These are phyloP conservation scores for Falco rusticolus DNA, from an alignment of 2,797 vertebrate species.

Conservation along the genomic window DNA sequence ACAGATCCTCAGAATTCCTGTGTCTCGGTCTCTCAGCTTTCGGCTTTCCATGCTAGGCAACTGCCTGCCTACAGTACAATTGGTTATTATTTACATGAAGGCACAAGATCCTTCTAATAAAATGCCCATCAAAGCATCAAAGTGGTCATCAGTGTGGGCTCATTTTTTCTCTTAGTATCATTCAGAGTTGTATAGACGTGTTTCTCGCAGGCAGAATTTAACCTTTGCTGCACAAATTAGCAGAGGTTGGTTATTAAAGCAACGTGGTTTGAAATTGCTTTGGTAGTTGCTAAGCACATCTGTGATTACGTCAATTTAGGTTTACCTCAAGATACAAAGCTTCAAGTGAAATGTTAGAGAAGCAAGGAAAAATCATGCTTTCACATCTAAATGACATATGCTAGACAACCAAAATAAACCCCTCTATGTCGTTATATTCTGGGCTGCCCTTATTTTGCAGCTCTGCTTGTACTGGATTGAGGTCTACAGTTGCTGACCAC, in stretches of 20 bases:
- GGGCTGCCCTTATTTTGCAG: slow-evolving; percentile 11
- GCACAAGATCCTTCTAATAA: not conserved
- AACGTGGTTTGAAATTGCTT: slow-evolving; percentile 25
- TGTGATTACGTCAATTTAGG: slow-evolving; percentile 35
- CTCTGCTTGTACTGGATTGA: not conserved
- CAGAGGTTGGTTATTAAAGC: slow-evolving; percentile 29
- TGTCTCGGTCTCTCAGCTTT: not conserved
- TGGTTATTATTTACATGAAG: slow-evolving; percentile 25
- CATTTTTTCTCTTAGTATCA: not conserved
- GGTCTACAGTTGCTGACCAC: slow-evolving; percentile 70
- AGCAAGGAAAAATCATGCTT: not conserved
- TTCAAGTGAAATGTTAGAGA: not conserved
- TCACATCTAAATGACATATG: not conserved
- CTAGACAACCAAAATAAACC: not conserved
- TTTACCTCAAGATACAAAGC: slow-evolving; percentile 33
- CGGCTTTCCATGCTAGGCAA: not conserved
- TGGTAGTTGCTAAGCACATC: slow-evolving; percentile 35
- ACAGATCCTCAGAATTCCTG: not conserved
- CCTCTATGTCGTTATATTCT: not conserved
- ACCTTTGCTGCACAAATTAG: slow-evolving; percentile 20
- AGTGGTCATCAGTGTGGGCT: not conserved
- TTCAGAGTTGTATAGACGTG: not conserved
- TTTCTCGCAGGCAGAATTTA: not conserved
- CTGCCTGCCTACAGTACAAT: not conserved
- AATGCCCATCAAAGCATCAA: not conserved